Evolutionary conservation across 1,140 invertebrate genomes (phyloP).

Genomic region (Drosophila miranda): DNA sequence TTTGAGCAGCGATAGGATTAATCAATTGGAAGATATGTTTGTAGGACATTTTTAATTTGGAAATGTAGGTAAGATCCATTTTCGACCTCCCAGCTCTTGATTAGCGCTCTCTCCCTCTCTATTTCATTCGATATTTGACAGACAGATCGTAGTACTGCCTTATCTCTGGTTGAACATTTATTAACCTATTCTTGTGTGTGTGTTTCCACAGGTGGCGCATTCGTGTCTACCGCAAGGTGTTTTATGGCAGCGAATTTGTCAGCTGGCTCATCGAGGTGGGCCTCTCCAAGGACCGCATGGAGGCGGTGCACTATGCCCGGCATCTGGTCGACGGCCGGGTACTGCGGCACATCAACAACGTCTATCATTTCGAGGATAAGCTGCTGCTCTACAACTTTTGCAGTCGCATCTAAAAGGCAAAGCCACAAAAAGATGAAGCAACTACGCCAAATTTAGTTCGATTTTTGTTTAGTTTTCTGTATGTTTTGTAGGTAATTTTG

Average conservation of each 20-base stretch:
- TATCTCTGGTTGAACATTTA: not conserved
- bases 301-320: slow-evolving; percentile 92
- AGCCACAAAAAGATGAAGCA: slow-evolving; percentile 35
- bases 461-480: slow-evolving; percentile 56
- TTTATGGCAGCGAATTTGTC: slow-evolving; percentile 92
- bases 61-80: slow-evolving; percentile 10
- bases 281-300: slow-evolving; percentile 88
- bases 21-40: slow-evolving; percentile 1
- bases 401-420: slow-evolving; percentile 67
- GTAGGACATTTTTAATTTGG: slow-evolving; percentile 17
- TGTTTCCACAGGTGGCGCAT: slow-evolving; percentile 85
- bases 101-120: not conserved
- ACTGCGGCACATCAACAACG: slow-evolving; percentile 90
- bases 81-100: too few relatives aligned
- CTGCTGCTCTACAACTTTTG: slow-evolving; percentile 88
- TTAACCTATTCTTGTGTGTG: slow-evolving; percentile 2
- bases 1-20: slow-evolving; percentile 33
- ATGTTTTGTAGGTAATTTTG: slow-evolving; percentile 54
- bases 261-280: slow-evolving; percentile 93
- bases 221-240: slow-evolving; percentile 89
- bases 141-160: not conserved
- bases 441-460: slow-evolving; percentile 72
- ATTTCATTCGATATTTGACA: not conserved
- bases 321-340: slow-evolving; percentile 92
- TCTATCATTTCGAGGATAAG: slow-evolving; percentile 91